Evolutionary conservation across 1,140 invertebrate species (phyloP).

Genomic region (Stratiolaelaps scimitus): DNA sequence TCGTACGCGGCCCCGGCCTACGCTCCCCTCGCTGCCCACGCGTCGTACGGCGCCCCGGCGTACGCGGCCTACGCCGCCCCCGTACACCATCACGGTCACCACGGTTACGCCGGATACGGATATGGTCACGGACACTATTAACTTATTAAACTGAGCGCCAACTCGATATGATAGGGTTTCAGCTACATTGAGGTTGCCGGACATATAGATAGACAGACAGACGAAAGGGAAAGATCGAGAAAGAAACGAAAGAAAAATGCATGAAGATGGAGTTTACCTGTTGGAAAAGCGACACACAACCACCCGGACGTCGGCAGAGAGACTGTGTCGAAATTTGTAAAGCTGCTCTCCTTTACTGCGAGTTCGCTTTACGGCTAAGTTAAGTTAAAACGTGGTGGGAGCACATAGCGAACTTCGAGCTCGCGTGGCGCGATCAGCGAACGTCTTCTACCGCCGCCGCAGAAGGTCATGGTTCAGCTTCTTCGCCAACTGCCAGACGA

Average conservation of each 20-base stretch:
- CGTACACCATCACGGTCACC: not conserved
- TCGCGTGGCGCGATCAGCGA: no score
- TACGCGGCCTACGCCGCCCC: slow-evolving; percentile 23
- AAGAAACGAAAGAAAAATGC: slow-evolving; percentile 15
- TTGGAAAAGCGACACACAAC: no score
- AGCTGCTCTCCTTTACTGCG: no score
- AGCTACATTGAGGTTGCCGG: not conserved
- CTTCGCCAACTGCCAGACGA: no score
- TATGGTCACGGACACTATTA: slow-evolving; percentile 6
- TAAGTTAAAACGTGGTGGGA: no score
- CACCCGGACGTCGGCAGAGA: no score
- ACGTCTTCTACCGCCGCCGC: no score
- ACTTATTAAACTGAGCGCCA: not conserved
- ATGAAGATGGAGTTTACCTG: not conserved
- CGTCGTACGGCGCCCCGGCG: slow-evolving; percentile 13
- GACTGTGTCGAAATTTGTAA: no score
- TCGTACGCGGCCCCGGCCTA: slow-evolving; percentile 21
- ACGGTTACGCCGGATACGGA: not conserved
- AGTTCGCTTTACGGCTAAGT: no score
- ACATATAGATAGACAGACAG: not conserved
- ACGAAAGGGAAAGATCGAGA: not conserved
- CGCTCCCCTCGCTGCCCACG: slow-evolving; percentile 10
- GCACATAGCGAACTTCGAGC: no score
- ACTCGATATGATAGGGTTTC: slow-evolving; percentile 2
- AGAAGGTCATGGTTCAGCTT: no score